phyloP scores from a whole-genome alignment of 2,113 vertebrate species.

The Microtus montanus region DNA sequence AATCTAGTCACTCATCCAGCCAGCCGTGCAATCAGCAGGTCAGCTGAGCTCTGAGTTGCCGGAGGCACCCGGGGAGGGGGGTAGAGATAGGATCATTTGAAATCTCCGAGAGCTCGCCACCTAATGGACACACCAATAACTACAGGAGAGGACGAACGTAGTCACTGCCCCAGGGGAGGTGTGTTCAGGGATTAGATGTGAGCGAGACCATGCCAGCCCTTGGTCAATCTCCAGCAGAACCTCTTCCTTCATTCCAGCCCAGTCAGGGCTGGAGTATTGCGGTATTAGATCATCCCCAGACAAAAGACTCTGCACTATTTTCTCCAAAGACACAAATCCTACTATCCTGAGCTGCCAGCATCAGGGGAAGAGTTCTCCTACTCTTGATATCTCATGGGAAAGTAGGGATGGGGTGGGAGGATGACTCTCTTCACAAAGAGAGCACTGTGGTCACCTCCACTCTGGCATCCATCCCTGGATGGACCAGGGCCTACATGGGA shows the following conservation, averaged over 20 bases:
- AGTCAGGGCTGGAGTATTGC: not conserved
- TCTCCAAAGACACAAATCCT: constrained; percentile 24
- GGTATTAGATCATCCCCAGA: not conserved
- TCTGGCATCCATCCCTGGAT: not conserved
- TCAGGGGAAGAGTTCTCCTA: not conserved
- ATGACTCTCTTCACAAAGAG: constrained; percentile 41
- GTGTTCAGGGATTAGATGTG: not conserved
- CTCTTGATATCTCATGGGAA: not conserved
- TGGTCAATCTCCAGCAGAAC: not conserved
- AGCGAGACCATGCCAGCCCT: not conserved
- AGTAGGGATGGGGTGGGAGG: not conserved
- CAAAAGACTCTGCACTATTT: not conserved
- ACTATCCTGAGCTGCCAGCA: not conserved
- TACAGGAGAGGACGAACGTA: not conserved
- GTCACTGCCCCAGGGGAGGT: not conserved
- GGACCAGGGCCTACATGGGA: not conserved
- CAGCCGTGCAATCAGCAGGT: not conserved
- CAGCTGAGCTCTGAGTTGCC: not conserved
- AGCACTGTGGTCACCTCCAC: not conserved
- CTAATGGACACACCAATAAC: constrained; percentile 13
- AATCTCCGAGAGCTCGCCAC: not conserved
- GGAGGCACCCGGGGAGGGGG: not conserved
- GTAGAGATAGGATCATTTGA: not conserved
- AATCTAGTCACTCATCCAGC: not conserved
- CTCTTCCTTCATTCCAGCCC: not conserved